phyloP scores from a whole-genome alignment of 1,140 invertebrate genomes.

The Diploscapter pachys region DNA sequence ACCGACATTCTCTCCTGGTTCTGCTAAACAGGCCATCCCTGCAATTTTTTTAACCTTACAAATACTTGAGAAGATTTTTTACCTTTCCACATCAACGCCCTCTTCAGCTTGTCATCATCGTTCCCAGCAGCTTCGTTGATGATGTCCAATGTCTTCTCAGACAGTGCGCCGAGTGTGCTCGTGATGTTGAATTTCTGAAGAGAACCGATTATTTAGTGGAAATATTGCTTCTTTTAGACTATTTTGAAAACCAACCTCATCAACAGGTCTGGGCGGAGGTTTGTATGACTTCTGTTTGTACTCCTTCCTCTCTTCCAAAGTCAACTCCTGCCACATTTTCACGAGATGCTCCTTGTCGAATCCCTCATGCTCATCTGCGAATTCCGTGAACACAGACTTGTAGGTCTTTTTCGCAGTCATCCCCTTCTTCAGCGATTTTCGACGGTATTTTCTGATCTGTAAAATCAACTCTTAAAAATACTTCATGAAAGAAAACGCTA shows the following conservation, averaged over 20 bases:
- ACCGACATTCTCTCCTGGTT: slow-evolving; percentile 92
- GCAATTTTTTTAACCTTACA: slow-evolving; percentile 12
- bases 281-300: slow-evolving; percentile 12
- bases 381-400: slow-evolving; percentile 33
- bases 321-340: slow-evolving; percentile 34
- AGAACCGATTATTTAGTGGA: not conserved
- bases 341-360: slow-evolving; percentile 29
- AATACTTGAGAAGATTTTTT: not conserved
- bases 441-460: slow-evolving; percentile 35
- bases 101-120: slow-evolving; percentile 31
- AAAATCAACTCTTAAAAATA: slow-evolving; percentile 12
- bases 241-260: slow-evolving; percentile 20
- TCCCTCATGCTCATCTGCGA: slow-evolving; percentile 21
- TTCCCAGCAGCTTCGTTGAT: slow-evolving; percentile 33
- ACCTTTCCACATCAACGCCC: slow-evolving; percentile 57
- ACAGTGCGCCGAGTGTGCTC: slow-evolving; percentile 50
- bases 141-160: slow-evolving; percentile 48
- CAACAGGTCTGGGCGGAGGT: slow-evolving; percentile 31
- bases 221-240: not conserved
- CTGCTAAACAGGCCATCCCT: slow-evolving; percentile 72
- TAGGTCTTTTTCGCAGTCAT: slow-evolving; percentile 19
- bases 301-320: slow-evolving; percentile 17
- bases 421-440: slow-evolving; percentile 5
- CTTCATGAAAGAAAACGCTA: not conserved
- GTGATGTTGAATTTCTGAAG: slow-evolving; percentile 29